Evolutionary conservation across 2,113 vertebrate species (phyloP), one percentile per base, ranked within the genome.

Genomic region (Nansenia antarctica): DNA sequence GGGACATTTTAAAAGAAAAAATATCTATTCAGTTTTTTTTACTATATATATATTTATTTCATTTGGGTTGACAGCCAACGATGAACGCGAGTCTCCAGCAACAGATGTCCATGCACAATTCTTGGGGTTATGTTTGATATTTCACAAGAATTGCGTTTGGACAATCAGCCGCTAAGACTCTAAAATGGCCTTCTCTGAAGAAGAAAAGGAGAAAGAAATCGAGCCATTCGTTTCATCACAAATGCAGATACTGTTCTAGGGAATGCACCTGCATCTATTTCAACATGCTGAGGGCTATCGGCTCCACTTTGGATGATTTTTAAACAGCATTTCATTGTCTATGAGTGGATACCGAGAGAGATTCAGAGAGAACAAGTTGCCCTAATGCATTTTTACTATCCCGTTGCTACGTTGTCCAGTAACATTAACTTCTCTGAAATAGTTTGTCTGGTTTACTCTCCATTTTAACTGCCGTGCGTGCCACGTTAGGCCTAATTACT

Each of bases 61-160:
- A 8, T 60, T 34, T 20, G 58, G 31, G 18, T 4, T 22, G 9
- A 24, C n/a, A 22, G 55, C 30, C 31, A 22, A 8, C 49, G 92
- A 90, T 82, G 92, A 88, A 70, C 82, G 73, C 74, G 92, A 92
- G 94, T 92, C 90, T 93, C 94, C 93, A 96, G 94, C 96, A 95
- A 98, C 96, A 96, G 97, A 99, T 98, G 97, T 98, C 97, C 97
- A 99, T 93, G 92, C 96, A 99, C 97, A 99, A 99, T 98, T 98
- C 97, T 99, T 96, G 96, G 94, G 92, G 39, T 93, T 93, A 90
- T 82, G 84, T 91, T 91, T 90, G 88, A 91, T 93, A 93, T 94
- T 90, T 93, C 92, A 95, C 97, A 98, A 99, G 97, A 99, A 99
- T 99, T 99, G 97, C 97, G 96, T 99, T 99, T 99, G 97, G 97